These are phyloP conservation scores for Mormyrus lacerda DNA, from an alignment of 2,113 vertebrate genomes.

Conservation along the genomic window DNA sequence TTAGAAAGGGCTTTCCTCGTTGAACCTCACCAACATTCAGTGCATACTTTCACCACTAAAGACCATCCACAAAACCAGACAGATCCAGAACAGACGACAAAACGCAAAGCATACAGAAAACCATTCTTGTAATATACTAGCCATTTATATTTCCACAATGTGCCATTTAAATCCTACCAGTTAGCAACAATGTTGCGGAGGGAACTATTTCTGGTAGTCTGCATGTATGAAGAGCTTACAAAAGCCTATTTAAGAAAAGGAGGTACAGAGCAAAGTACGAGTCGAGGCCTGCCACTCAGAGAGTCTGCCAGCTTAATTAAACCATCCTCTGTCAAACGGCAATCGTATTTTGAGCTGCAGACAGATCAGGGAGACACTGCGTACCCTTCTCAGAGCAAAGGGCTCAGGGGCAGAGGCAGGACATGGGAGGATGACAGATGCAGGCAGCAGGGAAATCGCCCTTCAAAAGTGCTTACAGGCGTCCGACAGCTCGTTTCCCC, in stretches of 20 bases:
- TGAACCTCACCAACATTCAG: neutral
- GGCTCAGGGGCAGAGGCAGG: neutral
- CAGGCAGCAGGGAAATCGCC: neutral
- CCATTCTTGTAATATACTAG: neutral
- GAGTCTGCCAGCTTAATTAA: neutral
- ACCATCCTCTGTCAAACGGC: neutral
- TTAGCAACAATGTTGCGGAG: neutral
- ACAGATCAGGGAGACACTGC: neutral
- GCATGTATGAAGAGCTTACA: neutral
- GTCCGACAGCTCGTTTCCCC: neutral
- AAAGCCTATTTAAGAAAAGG: neutral
- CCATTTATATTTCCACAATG: neutral
- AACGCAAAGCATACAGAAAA: neutral
- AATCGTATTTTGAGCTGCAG: neutral
- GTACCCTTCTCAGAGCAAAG: neutral
- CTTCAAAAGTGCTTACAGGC: slow-evolving; percentile 16
- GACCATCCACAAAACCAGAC: neutral
- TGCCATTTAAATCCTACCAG: neutral
- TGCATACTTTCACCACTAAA: neutral
- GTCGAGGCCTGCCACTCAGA: too few relatives aligned
- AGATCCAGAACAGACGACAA: neutral
- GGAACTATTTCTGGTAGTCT: neutral
- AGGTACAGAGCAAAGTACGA: neutral
- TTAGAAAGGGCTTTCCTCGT: neutral
- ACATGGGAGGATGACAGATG: neutral